phyloP scores from a whole-genome alignment of 2,888 invertebrate genomes.

The Phytoseiulus persimilis region DNA sequence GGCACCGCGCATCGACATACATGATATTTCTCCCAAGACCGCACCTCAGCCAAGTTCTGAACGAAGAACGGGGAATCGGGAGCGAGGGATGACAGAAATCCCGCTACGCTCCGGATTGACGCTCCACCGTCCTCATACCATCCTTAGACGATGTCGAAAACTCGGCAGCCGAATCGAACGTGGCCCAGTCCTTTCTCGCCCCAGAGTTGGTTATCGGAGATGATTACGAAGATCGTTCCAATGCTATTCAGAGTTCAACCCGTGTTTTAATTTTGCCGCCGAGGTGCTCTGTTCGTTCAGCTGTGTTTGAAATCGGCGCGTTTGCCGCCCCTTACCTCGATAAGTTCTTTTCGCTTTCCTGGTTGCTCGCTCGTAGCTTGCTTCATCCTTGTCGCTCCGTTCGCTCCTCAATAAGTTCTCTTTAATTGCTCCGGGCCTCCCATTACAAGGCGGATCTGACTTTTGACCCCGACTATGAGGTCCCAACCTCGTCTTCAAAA shows the following conservation, averaged over 20 bases:
- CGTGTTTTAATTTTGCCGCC: neutral
- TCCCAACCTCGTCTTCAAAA: conserved; percentile 5
- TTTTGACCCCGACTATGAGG: conserved; percentile 27
- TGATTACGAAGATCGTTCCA: neutral
- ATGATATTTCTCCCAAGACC: neutral
- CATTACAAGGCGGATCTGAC: conserved; percentile 39
- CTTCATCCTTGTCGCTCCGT: neutral
- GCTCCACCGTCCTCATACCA: too few relatives aligned
- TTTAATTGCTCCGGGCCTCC: conserved; percentile 38
- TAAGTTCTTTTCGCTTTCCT: neutral
- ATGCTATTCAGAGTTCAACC: neutral
- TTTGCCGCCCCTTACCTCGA: neutral
- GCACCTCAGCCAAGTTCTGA: neutral
- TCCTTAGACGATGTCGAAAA: too few relatives aligned
- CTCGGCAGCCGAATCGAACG: too few relatives aligned
- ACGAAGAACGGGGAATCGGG: too few relatives aligned
- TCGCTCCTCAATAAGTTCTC: conserved; percentile 8
- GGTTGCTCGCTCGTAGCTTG: neutral
- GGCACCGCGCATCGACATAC: neutral
- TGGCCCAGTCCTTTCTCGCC: too few relatives aligned
- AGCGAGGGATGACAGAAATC: too few relatives aligned
- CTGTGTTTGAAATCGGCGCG: neutral
- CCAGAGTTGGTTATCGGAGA: too few relatives aligned
- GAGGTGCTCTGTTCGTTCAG: neutral
- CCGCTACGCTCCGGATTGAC: too few relatives aligned